Conservation (phyloP, 1,140 invertebrate species). For the Diachasma alloeum region DNA sequence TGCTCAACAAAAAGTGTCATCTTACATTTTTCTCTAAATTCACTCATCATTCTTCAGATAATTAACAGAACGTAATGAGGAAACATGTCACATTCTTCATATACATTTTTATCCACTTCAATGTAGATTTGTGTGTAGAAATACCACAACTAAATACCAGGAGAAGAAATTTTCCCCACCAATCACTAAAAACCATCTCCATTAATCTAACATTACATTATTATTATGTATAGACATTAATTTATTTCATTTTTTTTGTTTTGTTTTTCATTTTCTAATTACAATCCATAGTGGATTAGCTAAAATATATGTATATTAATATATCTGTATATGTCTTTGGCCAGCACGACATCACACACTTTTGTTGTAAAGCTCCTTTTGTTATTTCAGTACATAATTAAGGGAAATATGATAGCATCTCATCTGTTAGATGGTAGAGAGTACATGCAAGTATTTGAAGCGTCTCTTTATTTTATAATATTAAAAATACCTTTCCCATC, state of each 20-base stretch:
- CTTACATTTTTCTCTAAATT: background rate
- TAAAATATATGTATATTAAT: background rate
- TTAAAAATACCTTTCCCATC: background rate
- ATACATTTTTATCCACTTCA: too few species aligned
- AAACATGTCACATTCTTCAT: too few species aligned
- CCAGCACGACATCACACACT: background rate
- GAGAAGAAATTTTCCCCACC: background rate
- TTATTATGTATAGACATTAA: background rate
- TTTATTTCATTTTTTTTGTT: background rate
- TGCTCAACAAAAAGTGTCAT: too few species aligned
- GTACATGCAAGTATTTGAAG: background rate
- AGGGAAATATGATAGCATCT: background rate
- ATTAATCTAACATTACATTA: background rate
- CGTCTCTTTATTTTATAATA: background rate
- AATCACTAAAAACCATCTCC: background rate
- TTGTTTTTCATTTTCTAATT: background rate
- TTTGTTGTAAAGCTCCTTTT: background rate
- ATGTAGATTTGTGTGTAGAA: too few species aligned
- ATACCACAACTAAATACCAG: background rate
- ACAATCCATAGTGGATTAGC: background rate
- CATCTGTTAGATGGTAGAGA: too few species aligned
- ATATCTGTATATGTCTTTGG: slow-evolving; percentile 4
- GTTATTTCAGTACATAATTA: background rate
- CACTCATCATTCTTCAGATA: too few species aligned
- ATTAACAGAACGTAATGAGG: too few species aligned